phyloP scores from a whole-genome alignment of 2,113 vertebrate genomes.

The Polypterus senegalus region DNA sequence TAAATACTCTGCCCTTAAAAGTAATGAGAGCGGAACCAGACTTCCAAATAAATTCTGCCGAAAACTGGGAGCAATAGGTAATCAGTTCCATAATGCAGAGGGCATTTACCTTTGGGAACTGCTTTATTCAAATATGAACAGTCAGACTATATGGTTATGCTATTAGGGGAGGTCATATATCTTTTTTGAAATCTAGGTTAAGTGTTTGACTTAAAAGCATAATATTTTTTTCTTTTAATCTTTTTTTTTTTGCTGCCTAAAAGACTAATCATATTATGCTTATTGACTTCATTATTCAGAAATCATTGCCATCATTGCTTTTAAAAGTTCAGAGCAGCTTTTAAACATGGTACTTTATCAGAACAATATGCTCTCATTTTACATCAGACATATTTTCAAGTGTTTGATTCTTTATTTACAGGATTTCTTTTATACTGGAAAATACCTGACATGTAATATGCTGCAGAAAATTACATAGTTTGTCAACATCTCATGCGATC shows the following conservation, averaged over 20 bases:
- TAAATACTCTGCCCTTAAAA: constrained; percentile 1
- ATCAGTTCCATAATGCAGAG: not conserved
- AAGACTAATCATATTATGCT: constrained; percentile 8
- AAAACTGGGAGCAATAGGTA: constrained; percentile 1
- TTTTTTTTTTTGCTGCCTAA: constrained; percentile 3
- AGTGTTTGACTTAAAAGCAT: not conserved
- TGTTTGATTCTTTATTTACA: too few species aligned
- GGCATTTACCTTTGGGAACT: constrained; percentile 1
- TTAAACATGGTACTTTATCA: too few species aligned
- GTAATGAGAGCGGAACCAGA: constrained; percentile 4
- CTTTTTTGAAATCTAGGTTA: not conserved
- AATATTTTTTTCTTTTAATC: not conserved
- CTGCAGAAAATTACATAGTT: too few species aligned
- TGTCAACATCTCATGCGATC: too few species aligned
- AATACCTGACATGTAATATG: too few species aligned
- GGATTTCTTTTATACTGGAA: too few species aligned
- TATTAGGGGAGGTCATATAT: constrained; percentile 1
- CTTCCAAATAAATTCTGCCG: not conserved
- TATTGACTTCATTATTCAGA: constrained; percentile 4
- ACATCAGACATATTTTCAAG: too few species aligned
- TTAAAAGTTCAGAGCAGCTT: too few species aligned
- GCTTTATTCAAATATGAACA: not conserved
- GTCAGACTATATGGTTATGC: not conserved
- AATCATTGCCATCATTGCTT: too few species aligned
- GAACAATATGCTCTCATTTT: too few species aligned